Percentiles rank a stretch among this genome's conserved stretches.
These are phyloP conservation scores for Drosophila orena DNA, from an alignment of 1,140 invertebrate genomes.

Conservation along the genomic window DNA sequence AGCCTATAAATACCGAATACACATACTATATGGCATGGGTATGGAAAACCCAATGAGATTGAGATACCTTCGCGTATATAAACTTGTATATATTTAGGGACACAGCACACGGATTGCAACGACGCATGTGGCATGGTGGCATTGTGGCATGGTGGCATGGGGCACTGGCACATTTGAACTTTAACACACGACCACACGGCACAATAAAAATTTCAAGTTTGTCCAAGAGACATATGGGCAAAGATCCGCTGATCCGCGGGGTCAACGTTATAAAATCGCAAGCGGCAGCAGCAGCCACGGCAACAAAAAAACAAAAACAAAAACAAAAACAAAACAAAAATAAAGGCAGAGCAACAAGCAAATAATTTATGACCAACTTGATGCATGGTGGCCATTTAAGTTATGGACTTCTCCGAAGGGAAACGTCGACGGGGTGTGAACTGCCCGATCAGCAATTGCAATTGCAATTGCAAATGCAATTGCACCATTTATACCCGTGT, in stretches of 20 bases:
- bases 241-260: conserved; percentile 69
- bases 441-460: conserved; percentile 68
- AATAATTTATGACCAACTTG: conserved; percentile 79
- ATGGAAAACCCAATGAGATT: conserved; percentile 60
- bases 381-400: conserved; percentile 76
- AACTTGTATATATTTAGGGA: conserved; percentile 25
- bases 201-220: conserved; percentile 81
- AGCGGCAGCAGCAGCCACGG: conserved; percentile 39
- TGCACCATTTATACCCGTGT: conserved; percentile 7
- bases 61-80: conserved; percentile 66
- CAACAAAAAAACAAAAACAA: background rate
- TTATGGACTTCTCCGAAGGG: conserved; percentile 58
- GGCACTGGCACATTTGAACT: conserved; percentile 70
- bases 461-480: conserved; percentile 10
- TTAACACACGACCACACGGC: conserved; percentile 71
- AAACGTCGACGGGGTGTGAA: conserved; percentile 51
- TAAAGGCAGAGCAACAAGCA: conserved; percentile 66
- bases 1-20: conserved; percentile 59
- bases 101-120: conserved; percentile 17
- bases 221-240: conserved; percentile 60
- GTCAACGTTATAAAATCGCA: conserved; percentile 81
- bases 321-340: no score
- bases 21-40: background rate
- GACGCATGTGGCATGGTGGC: conserved; percentile 61
- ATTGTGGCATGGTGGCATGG: conserved; percentile 50